A percentile compares a stretch with the other conserved stretches of the same genome.
phyloP scores from a whole-genome alignment of 2,113 vertebrate genomes.

The Glaucidium brasilianum region DNA sequence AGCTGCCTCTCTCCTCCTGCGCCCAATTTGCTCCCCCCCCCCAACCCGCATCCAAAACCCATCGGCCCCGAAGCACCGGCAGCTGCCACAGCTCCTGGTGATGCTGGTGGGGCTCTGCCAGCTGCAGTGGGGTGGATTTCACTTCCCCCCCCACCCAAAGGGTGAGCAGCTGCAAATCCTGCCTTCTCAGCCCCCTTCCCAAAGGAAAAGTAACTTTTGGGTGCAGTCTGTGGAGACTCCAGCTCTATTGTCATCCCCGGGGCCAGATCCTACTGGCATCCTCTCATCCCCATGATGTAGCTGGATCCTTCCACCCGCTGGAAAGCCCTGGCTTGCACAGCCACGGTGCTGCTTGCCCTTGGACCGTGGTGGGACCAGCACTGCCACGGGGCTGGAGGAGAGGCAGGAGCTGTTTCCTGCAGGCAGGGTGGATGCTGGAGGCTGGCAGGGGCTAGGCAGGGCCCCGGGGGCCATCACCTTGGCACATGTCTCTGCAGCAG shows the following conservation, averaged over 20 bases:
- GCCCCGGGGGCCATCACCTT: background rate
- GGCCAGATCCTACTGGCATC: background rate
- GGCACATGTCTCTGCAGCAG: background rate
- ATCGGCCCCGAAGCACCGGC: background rate
- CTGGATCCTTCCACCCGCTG: background rate
- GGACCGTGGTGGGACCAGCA: background rate
- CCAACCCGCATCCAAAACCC: background rate
- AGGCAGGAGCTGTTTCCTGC: background rate
- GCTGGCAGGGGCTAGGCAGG: background rate
- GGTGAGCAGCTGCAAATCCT: background rate
- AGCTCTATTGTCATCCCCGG: accelerated
- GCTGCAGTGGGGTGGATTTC: accelerated
- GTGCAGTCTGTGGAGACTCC: background rate
- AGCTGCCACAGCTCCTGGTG: background rate
- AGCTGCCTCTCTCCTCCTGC: background rate
- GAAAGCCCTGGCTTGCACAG: background rate
- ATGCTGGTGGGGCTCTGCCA: background rate
- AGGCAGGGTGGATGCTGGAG: background rate
- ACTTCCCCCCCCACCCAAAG: background rate
- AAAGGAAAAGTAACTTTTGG: conserved; percentile 38
- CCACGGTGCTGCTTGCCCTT: background rate
- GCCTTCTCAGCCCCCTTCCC: background rate
- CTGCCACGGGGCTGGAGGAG: accelerated
- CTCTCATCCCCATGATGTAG: background rate
- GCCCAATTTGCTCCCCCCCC: background rate